Evolutionary conservation across 2,888 invertebrate species (phyloP), one percentile per base, ranked within the genome.

Genomic region (Monochamus alternatus): DNA sequence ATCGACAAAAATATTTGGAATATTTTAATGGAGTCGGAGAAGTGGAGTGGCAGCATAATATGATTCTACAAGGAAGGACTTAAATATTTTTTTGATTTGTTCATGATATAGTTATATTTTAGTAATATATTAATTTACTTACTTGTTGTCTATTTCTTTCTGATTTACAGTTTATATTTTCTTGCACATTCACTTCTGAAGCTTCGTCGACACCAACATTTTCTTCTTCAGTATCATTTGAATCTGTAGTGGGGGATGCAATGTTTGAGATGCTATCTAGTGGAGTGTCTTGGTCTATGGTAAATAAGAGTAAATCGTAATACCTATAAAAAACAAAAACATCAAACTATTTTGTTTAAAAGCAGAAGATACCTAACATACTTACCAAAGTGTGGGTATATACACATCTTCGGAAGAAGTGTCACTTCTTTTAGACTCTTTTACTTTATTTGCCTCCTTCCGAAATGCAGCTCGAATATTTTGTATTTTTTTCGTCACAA

Each of bases 21-120:
- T 75, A 75, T 71, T 75, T 75, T 59, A 67, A 71, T 71, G 67
- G 63, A 38, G 44, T 68, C 38, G 72, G 74, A 66, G 70, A 77
- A 71, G 74, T 66, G 52, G 63, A 64, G 31, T 77, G 77, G 77
- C 72, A 68, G 43, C 70, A 65, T 67, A 58, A 71, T 22, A 72
- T 75, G 52, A 52, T 52, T 52, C 52, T 52, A 10, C 52, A 52
- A 52, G 52, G 52, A n/a, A 52, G 52, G 52, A 71, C 59, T 72
- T 32, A 59, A 63, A 55, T 59, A 52, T n/a, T 52, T 52, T 52
- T 52, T 52, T 52, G 52, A n/a, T n/a, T 52, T 52, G 3, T 52
- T 52, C n/a, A n/a, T n/a, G 10, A 22, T 3, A 1, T n/a, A 52
- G 1, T 52, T 52, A 52, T 52, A 52, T 52, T 52, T 52, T 3